Evolutionary conservation across 2,113 vertebrate species (phyloP).

Genomic region (Podilymbus podiceps): DNA sequence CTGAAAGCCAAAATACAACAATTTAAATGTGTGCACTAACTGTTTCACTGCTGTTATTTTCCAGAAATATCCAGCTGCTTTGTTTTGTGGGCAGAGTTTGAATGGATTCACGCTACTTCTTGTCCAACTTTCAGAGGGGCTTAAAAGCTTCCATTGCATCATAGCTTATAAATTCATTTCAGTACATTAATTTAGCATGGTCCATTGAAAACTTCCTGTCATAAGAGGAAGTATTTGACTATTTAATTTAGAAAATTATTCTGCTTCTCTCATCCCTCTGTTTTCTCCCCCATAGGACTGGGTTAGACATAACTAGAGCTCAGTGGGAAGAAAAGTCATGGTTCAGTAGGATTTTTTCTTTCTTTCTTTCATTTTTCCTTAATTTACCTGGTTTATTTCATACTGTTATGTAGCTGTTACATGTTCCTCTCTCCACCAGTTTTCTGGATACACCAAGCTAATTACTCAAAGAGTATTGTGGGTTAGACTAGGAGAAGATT

Average conservation of each 20-base stretch:
- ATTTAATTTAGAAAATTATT: conserved; percentile 31
- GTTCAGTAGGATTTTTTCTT: background rate
- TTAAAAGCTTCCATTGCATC: conserved; percentile 59
- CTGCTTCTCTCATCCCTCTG: conserved; percentile 9
- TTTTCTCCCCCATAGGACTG: background rate
- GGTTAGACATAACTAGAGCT: background rate
- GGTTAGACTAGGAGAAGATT: background rate
- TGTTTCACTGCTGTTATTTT: conserved; percentile 42
- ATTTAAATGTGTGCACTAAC: background rate
- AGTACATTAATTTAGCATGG: conserved; percentile 25
- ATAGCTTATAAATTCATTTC: conserved; percentile 55
- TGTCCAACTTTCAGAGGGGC: conserved; percentile 1
- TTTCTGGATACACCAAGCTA: background rate
- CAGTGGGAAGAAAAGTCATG: background rate
- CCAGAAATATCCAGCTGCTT: conserved; percentile 47
- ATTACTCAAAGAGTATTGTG: background rate
- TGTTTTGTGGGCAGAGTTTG: conserved; percentile 44
- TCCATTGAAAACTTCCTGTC: conserved; percentile 56
- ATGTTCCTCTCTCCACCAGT: background rate
- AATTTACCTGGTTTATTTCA: background rate
- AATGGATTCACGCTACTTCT: background rate
- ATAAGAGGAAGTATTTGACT: conserved; percentile 38
- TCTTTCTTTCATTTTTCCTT: background rate
- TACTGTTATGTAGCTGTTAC: background rate
- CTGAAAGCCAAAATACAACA: background rate